Evolutionary conservation across 2,113 vertebrate genomes (phyloP), one percentile per base, ranked within the genome.

Genomic region (Pseudopipra pipra): DNA sequence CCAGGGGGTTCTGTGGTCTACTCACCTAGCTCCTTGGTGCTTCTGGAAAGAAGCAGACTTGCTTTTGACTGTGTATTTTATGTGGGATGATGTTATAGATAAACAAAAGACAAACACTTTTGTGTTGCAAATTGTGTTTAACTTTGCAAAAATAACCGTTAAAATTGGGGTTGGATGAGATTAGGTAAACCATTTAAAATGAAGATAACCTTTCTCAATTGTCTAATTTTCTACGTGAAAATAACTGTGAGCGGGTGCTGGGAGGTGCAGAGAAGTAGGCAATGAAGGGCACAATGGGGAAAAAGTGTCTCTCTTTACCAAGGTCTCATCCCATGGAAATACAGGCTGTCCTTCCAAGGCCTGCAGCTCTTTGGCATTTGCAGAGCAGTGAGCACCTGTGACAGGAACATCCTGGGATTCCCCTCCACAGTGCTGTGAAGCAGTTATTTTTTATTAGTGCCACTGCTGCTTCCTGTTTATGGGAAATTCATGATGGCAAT

Each of bases 401-500:
- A 91, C 82, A 87, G 52, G 67, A 83, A 16, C 44, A 21, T 76
- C 20, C 41, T 2, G 11, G 71, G 85, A 90, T 94, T 89, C 31
- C 47, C 35, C 47, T 95, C 28, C 28, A 13, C 0, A 0, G 28
- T 2, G 1, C 47, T 74, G 43, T 61, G 73, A 70, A 88, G 35
- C 59, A 71, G 47, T 46, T 6, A 22, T 75, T 87, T 87, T 91
- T 91, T 49, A 84, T 77, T 61, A 61, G 15, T 84, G 71, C 92
- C 58, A 41, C 66, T 89, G 56, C 65, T 85, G 49, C 84, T 90
- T 96, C 62, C 88, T 96, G 49, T 83, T 93, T 62, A 62, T 82
- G 49, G 41, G 58, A 76, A 89, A 79, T 90, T 72, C 2, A 0
- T 85, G 54, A 14, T 39, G 19, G 54, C 44, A 87, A 66, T 54